phyloP scores from a whole-genome alignment of 2,797 vertebrate species.

The Threskiornis aethiopicus region DNA sequence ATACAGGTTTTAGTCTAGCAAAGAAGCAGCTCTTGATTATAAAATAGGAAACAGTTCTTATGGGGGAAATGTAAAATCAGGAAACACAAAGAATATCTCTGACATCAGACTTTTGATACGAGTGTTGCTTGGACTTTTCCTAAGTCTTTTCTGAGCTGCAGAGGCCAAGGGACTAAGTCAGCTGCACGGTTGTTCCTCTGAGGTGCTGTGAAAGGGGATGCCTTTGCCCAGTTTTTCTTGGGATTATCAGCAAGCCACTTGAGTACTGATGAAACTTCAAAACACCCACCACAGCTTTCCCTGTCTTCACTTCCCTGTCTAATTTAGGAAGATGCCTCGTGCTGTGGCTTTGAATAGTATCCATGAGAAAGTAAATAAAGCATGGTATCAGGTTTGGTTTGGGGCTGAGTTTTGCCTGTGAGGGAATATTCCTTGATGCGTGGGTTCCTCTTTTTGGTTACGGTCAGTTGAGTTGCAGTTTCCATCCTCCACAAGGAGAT shows the following conservation, averaged over 20 bases:
- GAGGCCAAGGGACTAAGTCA: neutral
- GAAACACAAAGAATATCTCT: neutral
- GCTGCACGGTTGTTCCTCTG: neutral
- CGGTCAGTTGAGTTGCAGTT: neutral
- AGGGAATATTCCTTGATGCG: neutral
- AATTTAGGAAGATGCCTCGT: neutral
- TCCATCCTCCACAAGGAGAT: neutral
- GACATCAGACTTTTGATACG: neutral
- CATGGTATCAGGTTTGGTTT: neutral
- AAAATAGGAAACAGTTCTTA: neutral
- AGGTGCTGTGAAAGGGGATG: neutral
- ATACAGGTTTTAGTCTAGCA: neutral
- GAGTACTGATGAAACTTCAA: neutral
- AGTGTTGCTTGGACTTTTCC: neutral
- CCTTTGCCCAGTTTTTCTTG: neutral
- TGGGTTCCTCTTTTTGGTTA: neutral
- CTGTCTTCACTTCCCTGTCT: neutral
- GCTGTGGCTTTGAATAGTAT: neutral
- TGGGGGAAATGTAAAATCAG: neutral
- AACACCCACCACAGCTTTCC: neutral
- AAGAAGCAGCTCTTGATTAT: neutral
- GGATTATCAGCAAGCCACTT: neutral
- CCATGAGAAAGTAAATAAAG: constrained; percentile 23
- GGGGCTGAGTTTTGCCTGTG: neutral
- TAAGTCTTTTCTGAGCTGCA: neutral